Conservation (phyloP, 2,113 vertebrate species). For the Myotis brandtii region DNA sequence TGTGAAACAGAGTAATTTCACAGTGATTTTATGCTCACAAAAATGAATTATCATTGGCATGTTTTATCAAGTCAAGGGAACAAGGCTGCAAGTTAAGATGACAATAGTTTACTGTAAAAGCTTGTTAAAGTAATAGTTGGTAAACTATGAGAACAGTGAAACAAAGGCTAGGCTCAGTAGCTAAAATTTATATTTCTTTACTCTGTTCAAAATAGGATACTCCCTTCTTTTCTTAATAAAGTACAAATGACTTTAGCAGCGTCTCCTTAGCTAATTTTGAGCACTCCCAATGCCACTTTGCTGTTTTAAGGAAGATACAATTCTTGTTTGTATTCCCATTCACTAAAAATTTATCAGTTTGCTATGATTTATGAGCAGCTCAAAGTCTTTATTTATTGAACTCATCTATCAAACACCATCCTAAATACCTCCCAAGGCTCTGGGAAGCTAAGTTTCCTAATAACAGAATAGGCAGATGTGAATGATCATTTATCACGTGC, state of each 20-base stretch:
- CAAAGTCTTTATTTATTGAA: slow-evolving; percentile 72
- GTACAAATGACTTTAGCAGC: background rate
- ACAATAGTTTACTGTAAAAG: background rate
- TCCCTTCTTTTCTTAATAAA: background rate
- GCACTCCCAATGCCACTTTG: background rate
- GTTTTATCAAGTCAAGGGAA: slow-evolving; percentile 65
- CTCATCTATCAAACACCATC: slow-evolving; percentile 71
- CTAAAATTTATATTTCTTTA: slow-evolving; percentile 29
- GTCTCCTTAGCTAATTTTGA: background rate
- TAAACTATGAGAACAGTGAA: background rate
- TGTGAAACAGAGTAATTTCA: slow-evolving; percentile 62
- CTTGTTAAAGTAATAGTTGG: background rate
- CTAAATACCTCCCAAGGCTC: slow-evolving; percentile 44
- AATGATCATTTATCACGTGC: slow-evolving; percentile 41
- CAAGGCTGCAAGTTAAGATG: background rate
- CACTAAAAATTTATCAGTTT: slow-evolving; percentile 43
- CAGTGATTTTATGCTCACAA: slow-evolving; percentile 70
- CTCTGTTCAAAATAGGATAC: background rate
- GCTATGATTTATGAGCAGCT: slow-evolving; percentile 54
- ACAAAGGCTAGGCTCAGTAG: background rate
- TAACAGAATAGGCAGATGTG: slow-evolving; percentile 17
- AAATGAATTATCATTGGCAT: slow-evolving; percentile 64
- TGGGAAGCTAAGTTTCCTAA: slow-evolving; percentile 59
- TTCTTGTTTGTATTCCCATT: slow-evolving; percentile 53
- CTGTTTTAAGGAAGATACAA: slow-evolving; percentile 24